A percentile compares a stretch with the other conserved stretches of the same genome.
Conservation (phyloP, 1,140 invertebrate species). For the Apolygus lucorum region DNA sequence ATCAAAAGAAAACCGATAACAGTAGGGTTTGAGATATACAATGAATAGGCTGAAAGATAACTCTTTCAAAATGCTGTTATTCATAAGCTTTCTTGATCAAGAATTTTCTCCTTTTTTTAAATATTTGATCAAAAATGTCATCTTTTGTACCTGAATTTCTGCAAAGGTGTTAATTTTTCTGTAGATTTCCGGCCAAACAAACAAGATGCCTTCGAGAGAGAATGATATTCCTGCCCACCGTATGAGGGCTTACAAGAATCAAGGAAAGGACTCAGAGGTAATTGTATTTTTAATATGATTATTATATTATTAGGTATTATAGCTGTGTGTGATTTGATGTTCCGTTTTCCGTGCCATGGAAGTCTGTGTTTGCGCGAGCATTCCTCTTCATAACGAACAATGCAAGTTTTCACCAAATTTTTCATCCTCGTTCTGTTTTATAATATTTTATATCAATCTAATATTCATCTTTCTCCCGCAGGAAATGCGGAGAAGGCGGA, state of each 20-base stretch:
- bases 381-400: neutral
- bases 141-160: no score
- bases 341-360: neutral
- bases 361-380: neutral
- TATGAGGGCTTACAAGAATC: conserved; percentile 43
- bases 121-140: no score
- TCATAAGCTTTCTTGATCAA: no score
- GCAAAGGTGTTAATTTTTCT: no score
- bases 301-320: neutral
- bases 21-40: no score
- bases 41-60: no score
- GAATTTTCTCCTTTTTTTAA: no score
- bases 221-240: no score
- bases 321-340: neutral
- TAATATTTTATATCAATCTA: neutral
- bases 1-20: no score
- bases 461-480: conserved; percentile 37
- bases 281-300: conserved; percentile 21
- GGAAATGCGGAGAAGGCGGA: conserved; percentile 79
- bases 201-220: conserved; percentile 30
- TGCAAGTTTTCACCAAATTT: neutral
- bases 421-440: neutral
- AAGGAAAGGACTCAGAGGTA: conserved; percentile 42
- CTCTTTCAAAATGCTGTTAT: no score
- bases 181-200: no score